phyloP scores from a whole-genome alignment of 2,113 vertebrate species.

The Petroica traversi region DNA sequence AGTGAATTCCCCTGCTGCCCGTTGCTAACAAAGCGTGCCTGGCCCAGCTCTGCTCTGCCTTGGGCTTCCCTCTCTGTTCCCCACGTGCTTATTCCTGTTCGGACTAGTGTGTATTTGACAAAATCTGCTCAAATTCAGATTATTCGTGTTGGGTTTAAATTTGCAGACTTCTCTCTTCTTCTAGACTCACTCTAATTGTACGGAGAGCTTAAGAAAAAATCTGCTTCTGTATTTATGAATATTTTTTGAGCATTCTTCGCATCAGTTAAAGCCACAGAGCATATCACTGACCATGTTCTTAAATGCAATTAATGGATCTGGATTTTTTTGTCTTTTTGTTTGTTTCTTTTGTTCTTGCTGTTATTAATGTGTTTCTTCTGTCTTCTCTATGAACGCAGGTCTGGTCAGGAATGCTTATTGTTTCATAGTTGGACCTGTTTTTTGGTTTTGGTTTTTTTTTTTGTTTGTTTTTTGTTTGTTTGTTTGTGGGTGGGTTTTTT shows the following conservation, averaged over 20 bases:
- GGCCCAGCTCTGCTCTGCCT: background rate
- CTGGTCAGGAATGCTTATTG: background rate
- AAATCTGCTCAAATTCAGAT: background rate
- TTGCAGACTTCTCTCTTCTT: background rate
- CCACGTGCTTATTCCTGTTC: background rate
- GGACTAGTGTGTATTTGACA: background rate
- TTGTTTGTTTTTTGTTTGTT: too few species aligned
- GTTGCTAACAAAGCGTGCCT: background rate
- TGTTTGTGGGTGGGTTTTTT: too few species aligned
- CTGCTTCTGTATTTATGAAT: background rate
- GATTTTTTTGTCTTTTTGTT: background rate
- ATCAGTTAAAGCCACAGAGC: background rate
- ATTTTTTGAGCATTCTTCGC: background rate
- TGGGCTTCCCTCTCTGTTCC: background rate
- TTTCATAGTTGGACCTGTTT: background rate
- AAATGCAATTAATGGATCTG: background rate
- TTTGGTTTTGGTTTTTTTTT: too few species aligned
- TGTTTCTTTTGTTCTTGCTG: background rate
- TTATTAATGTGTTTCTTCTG: background rate
- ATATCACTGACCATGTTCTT: background rate
- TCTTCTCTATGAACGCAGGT: background rate
- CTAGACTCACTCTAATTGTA: fast-evolving
- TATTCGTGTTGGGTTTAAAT: background rate
- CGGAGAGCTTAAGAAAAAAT: background rate
- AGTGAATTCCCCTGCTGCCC: background rate